A percentile compares a stretch with the other conserved stretches of the same genome.
These are phyloP conservation scores for Torymus auratus DNA, from an alignment of 2,888 invertebrate genomes.

Conservation along the genomic window DNA sequence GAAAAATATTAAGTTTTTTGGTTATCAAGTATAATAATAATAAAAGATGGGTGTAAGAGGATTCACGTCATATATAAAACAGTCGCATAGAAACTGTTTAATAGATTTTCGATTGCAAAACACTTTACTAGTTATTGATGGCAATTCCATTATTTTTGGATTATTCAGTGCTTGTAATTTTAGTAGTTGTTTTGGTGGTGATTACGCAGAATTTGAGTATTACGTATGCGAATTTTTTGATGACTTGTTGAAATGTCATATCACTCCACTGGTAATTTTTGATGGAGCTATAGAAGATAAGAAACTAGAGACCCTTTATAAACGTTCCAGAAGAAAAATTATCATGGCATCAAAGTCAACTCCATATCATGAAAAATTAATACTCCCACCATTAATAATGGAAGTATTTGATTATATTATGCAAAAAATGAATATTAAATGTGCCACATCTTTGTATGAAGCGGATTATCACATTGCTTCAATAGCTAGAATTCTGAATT, in stretches of 20 bases:
- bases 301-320: constrained; percentile 82
- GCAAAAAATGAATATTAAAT: constrained; percentile 81
- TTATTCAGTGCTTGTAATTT: constrained; percentile 82
- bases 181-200: constrained; percentile 86
- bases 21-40: no score
- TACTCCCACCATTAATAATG: constrained; percentile 84
- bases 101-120: constrained; percentile 82
- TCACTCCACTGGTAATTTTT: constrained; percentile 85
- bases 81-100: constrained; percentile 81
- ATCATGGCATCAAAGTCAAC: neutral
- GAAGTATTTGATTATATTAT: constrained; percentile 87
- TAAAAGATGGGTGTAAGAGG: constrained; percentile 89
- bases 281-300: constrained; percentile 88
- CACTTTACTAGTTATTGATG: constrained; percentile 86
- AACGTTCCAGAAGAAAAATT: neutral
- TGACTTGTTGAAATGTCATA: constrained; percentile 82
- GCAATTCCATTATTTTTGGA: constrained; percentile 85
- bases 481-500: constrained; percentile 85
- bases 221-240: constrained; percentile 84
- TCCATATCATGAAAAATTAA: neutral
- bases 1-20: no score
- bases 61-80: constrained; percentile 86
- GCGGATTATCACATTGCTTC: constrained; percentile 93
- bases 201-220: constrained; percentile 87
- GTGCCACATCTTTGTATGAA: constrained; percentile 89